Evolutionary conservation across 2,113 vertebrate species (phyloP).

Genomic region (Anguilla rostrata): DNA sequence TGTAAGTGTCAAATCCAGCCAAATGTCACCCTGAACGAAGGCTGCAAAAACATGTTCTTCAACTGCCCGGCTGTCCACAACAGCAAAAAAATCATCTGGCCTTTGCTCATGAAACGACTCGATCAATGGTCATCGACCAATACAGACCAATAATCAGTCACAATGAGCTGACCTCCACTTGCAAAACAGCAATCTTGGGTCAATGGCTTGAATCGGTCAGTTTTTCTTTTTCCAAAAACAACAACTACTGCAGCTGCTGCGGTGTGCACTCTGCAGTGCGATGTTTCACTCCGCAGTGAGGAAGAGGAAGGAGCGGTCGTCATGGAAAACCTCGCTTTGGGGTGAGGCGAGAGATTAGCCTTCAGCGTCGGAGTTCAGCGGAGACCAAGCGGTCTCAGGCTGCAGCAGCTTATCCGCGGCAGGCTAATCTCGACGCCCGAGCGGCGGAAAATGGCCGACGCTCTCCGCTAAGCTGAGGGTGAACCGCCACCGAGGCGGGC

Average conservation of each 20-base stretch:
- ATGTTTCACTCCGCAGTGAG: too few species aligned
- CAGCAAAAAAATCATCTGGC: too few species aligned
- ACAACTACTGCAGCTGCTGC: too few species aligned
- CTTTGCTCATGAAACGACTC: too few species aligned
- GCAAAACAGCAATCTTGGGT: background rate
- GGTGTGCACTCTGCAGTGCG: too few species aligned
- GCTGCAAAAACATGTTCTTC: too few species aligned
- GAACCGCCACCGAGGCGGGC: too few species aligned
- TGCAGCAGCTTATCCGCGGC: background rate
- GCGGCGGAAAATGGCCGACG: background rate
- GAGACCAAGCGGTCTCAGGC: background rate
- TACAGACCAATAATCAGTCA: background rate
- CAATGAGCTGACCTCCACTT: background rate
- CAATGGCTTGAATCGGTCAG: background rate
- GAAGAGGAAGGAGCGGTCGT: background rate
- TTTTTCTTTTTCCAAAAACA: background rate
- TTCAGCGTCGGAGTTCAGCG: background rate
- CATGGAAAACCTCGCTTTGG: background rate
- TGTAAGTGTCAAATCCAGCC: too few species aligned
- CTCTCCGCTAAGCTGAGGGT: background rate
- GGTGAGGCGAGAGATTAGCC: background rate
- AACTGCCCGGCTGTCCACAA: too few species aligned
- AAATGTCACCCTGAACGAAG: too few species aligned
- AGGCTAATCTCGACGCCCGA: background rate
- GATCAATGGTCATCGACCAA: background rate